Base-by-base conservation (phyloP, 2,113 vertebrate species). In the Chaetorhynchus papuensis region DNA sequence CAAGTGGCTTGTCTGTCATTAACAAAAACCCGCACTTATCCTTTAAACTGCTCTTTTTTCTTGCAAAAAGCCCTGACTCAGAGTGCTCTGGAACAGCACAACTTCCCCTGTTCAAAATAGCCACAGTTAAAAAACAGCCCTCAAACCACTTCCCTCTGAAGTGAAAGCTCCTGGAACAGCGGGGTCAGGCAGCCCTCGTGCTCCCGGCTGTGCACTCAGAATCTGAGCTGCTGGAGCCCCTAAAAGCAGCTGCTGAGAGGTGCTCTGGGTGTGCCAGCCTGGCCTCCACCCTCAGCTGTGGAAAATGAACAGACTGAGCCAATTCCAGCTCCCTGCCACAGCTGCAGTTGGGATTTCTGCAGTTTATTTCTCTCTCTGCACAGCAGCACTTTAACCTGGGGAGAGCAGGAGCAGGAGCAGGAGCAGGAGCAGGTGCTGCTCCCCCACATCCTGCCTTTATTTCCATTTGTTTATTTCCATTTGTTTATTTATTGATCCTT, bases 281-380 rank as follows among this genome's bases (percentile, higher is more conserved):
- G 7, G 8, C 9, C 12, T 1, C 31, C 35, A 2, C 1, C 21
- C 31, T 0, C 1, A 30, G 71, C 4, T 1, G 0, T 0, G n/a
- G 63, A 5, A 56, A 27, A 13, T 3, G 19, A 66, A 47, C 5
- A 4, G 6, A 7, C 6, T 1, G 12, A 39, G 35, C 18, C 13
- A 3, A 5, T 27, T 3, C 42, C 50, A n/a, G 31, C 69, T 14
- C 33, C 15, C 23, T 8, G 19, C 9, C 41, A 1, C 45, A 3
- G 3, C 33, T 4, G 23, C 9, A 1, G 2, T 2, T 28, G 39
- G 17, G 2, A 10, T 37, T 5, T 1, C 3, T 5, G 35, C 11
- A 1, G 12, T 1, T 60, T 11, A 3, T 54, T 57, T 24, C 4
- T 15, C 11, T 9, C 33, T 30, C 22, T 31, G 49, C 59, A 31